Percentiles rank a stretch among this genome's conserved stretches.
Conservation (phyloP, 2,113 vertebrate genomes). For the Neoarius graeffei region DNA sequence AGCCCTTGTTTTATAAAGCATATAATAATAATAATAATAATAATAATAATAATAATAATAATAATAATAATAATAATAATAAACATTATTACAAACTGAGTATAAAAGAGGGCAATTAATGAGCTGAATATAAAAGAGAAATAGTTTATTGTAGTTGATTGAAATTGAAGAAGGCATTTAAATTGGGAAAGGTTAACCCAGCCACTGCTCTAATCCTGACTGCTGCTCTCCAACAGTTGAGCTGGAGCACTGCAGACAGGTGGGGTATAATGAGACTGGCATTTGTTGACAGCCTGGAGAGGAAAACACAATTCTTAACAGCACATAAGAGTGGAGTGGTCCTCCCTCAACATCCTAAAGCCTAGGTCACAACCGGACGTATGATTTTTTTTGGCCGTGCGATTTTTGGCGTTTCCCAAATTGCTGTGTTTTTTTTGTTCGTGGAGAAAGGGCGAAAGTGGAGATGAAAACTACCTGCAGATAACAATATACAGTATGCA, state of each 20-base stretch:
- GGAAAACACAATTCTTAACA: conserved; percentile 58
- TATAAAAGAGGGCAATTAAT: neutral
- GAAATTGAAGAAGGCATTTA: conserved; percentile 1
- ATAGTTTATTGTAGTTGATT: neutral
- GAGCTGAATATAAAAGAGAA: neutral
- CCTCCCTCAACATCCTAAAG: neutral
- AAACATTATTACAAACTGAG: neutral
- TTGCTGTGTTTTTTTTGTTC: no score
- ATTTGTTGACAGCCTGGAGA: conserved; percentile 45
- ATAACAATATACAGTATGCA: conserved; percentile 1
- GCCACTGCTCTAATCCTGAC: neutral
- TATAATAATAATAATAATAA: no score
- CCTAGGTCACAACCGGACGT: no score
- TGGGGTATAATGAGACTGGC: conserved; percentile 53
- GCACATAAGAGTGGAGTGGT: conserved; percentile 43
- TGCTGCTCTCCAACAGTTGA: conserved; percentile 23
- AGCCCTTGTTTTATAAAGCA: neutral
- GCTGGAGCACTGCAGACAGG: conserved; percentile 7
- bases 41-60: no score
- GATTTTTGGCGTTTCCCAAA: no score
- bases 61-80: neutral
- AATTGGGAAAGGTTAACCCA: neutral
- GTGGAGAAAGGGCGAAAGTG: no score
- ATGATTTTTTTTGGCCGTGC: no score
- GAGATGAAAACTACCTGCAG: conserved; percentile 30